A percentile compares a stretch with the other conserved stretches of the same genome.
phyloP scores from a whole-genome alignment of 2,888 invertebrate genomes.

The Ypsolopha scabrella region DNA sequence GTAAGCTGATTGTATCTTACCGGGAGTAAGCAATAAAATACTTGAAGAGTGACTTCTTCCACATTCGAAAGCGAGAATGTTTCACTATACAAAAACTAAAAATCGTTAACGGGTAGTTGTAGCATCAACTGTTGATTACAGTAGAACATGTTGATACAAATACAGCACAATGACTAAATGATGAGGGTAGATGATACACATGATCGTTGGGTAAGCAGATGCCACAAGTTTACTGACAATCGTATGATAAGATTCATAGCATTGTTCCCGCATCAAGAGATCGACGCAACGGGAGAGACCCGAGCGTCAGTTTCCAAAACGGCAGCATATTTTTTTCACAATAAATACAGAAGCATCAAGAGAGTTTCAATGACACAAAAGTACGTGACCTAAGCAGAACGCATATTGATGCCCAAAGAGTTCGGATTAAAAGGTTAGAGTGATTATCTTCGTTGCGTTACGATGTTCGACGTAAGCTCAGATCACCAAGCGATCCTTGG shows the following conservation, averaged over 20 bases:
- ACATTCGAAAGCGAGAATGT: slow-evolving; percentile 68
- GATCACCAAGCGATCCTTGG: slow-evolving; percentile 43
- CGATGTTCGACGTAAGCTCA: slow-evolving; percentile 19
- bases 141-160: slow-evolving; percentile 33
- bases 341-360: no score
- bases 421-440: slow-evolving; percentile 1
- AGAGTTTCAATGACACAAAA: no score
- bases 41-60: slow-evolving; percentile 69
- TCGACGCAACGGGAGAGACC: no score
- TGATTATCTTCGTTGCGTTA: slow-evolving; percentile 9
- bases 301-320: no score
- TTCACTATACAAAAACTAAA: slow-evolving; percentile 67
- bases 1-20: slow-evolving; percentile 69
- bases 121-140: slow-evolving; percentile 64
- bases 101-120: slow-evolving; percentile 61
- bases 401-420: no score
- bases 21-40: slow-evolving; percentile 70
- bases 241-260: no score
- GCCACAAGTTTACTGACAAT: slow-evolving; percentile 15
- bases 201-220: slow-evolving; percentile 37
- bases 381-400: no score
- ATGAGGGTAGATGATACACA: slow-evolving; percentile 38
- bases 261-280: no score
- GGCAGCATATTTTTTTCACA: no score
- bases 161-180: slow-evolving; percentile 53